A percentile compares a stretch with the other conserved stretches of the same genome.
These are phyloP conservation scores for Seriola dumerili DNA, from an alignment of 2,113 vertebrate genomes.

Conservation along the genomic window DNA sequence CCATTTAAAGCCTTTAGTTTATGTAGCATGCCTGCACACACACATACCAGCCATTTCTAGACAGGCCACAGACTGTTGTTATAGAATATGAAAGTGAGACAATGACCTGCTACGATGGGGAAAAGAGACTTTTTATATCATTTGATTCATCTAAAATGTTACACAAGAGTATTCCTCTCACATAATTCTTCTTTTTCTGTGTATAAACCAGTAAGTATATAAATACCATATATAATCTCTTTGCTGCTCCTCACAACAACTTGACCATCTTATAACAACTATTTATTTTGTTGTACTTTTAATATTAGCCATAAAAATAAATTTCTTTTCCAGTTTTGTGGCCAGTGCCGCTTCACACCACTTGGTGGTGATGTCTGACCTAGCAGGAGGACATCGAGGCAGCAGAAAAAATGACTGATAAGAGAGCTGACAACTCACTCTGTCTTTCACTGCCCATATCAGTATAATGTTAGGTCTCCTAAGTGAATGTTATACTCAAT, in stretches of 20 bases:
- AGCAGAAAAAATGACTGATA: conserved; percentile 3
- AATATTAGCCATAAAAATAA: not conserved
- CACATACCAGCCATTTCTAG: not conserved
- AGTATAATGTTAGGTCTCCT: not conserved
- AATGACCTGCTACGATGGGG: not conserved
- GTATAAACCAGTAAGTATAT: not conserved
- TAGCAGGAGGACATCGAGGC: conserved; percentile 1
- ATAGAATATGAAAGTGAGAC: not conserved
- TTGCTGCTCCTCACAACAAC: not conserved
- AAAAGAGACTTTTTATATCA: not conserved
- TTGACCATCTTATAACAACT: not conserved
- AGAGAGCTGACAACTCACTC: not conserved
- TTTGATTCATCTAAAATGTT: not conserved
- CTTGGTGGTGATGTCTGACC: conserved; percentile 63
- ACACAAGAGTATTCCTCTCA: not conserved
- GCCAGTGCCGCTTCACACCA: conserved; percentile 38
- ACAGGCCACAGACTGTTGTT: not conserved
- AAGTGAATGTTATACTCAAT: conserved; percentile 14
- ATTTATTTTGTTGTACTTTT: not conserved
- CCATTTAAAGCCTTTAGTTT: conserved; percentile 8
- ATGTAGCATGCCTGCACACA: not conserved
- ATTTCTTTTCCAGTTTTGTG: not conserved
- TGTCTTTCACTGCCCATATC: conserved; percentile 13
- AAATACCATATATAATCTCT: not conserved
- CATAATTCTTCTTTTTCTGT: not conserved